A percentile compares a stretch with the other conserved stretches of the same genome.
Conservation (phyloP, 2,888 invertebrate genomes). For the Taenaris catops region DNA sequence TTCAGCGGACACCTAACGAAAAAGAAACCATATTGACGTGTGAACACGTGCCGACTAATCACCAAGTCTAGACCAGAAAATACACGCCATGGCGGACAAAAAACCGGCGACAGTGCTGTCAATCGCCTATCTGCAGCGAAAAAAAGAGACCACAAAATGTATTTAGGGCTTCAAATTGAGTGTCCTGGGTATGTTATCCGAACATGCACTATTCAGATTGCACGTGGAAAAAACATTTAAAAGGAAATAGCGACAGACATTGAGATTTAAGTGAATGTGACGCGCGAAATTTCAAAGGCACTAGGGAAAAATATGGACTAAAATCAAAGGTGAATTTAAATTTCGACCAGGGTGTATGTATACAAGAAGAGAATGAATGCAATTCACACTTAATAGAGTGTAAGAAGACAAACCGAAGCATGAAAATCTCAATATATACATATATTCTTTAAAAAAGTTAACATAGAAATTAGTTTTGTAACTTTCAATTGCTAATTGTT, state of each 20-base stretch:
- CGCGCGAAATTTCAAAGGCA: too few species aligned
- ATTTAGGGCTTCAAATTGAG: constrained; percentile 50
- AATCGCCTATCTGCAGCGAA: constrained; percentile 33
- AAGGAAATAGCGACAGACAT: constrained; percentile 25
- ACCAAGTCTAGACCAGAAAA: constrained; percentile 44
- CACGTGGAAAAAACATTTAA: constrained; percentile 26
- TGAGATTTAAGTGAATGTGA: constrained; percentile 20
- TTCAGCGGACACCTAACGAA: constrained; percentile 31
- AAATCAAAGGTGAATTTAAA: too few species aligned
- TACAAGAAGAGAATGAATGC: too few species aligned
- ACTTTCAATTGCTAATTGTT: too few species aligned
- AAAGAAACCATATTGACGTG: constrained; percentile 36
- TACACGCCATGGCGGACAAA: constrained; percentile 35
- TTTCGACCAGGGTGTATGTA: too few species aligned
- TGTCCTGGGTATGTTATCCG: constrained; percentile 40
- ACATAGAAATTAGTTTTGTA: too few species aligned
- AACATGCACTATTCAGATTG: constrained; percentile 43
- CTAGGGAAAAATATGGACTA: too few species aligned
- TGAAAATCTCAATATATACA: too few species aligned
- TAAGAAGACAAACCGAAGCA: too few species aligned
- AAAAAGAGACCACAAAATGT: constrained; percentile 36
- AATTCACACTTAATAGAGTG: too few species aligned
- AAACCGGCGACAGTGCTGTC: constrained; percentile 48
- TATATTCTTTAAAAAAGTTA: too few species aligned
- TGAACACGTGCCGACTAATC: constrained; percentile 54